Conservation (phyloP, 1,140 invertebrate species). For the Helicorthomorpha holstii region DNA sequence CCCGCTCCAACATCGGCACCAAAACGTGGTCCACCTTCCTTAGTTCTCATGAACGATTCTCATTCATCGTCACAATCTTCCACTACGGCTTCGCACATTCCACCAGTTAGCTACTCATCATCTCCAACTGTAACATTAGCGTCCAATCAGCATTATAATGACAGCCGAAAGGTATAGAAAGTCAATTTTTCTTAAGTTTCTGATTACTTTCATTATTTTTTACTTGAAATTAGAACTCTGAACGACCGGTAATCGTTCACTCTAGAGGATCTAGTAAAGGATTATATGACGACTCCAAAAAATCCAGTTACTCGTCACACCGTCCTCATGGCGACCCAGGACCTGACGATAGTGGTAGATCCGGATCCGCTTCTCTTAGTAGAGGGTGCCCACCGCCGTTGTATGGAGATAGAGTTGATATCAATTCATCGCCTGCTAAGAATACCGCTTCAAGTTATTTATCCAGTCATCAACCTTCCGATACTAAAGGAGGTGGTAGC, state of each 20-base stretch:
- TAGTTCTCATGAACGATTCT: background rate
- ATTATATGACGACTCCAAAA: background rate
- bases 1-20: conserved; percentile 17
- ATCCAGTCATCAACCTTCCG: background rate
- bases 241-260: conserved; percentile 11
- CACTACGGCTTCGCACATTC: conserved; percentile 16
- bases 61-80: background rate
- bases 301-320: background rate
- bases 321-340: background rate
- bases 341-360: background rate
- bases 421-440: background rate
- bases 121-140: conserved; percentile 25
- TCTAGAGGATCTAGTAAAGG: conserved; percentile 22
- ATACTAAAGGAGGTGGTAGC: conserved; percentile 23
- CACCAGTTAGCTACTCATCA: conserved; percentile 28
- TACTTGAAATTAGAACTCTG: background rate
- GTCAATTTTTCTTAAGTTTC: background rate
- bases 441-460: background rate
- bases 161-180: conserved; percentile 5
- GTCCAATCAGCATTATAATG: conserved; percentile 11
- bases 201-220: background rate
- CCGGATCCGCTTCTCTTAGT: background rate
- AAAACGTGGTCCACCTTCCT: conserved; percentile 19
- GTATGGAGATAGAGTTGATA: background rate
- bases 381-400: background rate